A percentile compares a stretch with the other conserved stretches of the same genome.
Evolutionary conservation across 2,113 vertebrate species (phyloP).

Genomic region (Vulpes ferrilata): DNA sequence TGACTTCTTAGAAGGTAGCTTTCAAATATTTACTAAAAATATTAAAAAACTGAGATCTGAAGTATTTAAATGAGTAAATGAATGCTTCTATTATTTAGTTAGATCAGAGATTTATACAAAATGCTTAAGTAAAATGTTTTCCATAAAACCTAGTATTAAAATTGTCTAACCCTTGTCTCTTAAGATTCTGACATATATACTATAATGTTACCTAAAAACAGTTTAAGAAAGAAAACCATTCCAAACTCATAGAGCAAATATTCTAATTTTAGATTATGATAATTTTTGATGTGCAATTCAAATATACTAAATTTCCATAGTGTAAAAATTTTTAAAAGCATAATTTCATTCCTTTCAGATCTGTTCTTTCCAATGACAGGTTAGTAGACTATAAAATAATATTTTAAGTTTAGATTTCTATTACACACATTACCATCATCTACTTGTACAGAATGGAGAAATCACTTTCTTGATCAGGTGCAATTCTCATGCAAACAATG

Average conservation of each 20-base stretch:
- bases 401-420: conserved; percentile 43
- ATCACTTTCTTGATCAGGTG: conserved; percentile 28
- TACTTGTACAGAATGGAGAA: not conserved
- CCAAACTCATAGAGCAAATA: not conserved
- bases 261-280: conserved; percentile 31
- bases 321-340: not conserved
- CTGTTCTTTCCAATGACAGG: not conserved
- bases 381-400: conserved; percentile 25
- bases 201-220: not conserved
- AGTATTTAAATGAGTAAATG: conserved; percentile 25
- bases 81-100: conserved; percentile 42
- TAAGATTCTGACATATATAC: not conserved
- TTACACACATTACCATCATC: not conserved
- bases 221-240: not conserved
- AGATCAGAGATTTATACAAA: conserved; percentile 59
- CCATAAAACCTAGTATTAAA: conserved; percentile 47
- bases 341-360: conserved; percentile 44
- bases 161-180: conserved; percentile 41
- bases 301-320: not conserved
- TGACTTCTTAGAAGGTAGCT: conserved; percentile 49
- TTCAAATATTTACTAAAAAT: conserved; percentile 69
- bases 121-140: conserved; percentile 30
- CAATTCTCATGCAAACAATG: conserved; percentile 2
- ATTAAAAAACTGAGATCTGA: conserved; percentile 62
- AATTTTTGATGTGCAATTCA: conserved; percentile 14